Conservation (phyloP, 2,113 vertebrate genomes). For the Ceyx melanurus region DNA sequence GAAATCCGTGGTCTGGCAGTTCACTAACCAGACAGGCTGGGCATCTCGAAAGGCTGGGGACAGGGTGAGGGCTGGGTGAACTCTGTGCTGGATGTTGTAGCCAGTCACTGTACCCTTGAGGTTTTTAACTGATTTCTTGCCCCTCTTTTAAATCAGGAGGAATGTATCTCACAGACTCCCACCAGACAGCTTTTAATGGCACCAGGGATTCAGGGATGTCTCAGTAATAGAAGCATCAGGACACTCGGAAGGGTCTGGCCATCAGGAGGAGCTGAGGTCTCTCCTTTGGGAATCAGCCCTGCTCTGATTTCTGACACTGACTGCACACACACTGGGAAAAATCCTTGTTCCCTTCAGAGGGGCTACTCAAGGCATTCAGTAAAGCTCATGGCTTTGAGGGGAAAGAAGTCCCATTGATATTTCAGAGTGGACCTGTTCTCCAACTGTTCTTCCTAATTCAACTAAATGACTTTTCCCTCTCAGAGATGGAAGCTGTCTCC, state of each 20-base stretch:
- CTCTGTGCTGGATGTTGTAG: not conserved
- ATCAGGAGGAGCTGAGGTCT: not conserved
- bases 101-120: not conserved
- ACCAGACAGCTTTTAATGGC: not conserved
- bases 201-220: not conserved
- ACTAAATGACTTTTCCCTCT: not conserved
- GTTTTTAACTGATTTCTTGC: not conserved
- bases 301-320: not conserved
- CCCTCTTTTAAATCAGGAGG: not conserved
- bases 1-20: not conserved
- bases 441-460: not conserved
- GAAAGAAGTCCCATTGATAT: not conserved
- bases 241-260: not conserved
- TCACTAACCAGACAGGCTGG: not conserved
- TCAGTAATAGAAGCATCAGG: not conserved
- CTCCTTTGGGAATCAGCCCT: not conserved
- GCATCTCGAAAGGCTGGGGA: not conserved
- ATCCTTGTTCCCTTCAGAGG: rapidly evolving
- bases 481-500: not conserved
- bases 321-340: not conserved
- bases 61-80: not conserved
- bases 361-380: not conserved
- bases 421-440: not conserved
- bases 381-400: not conserved
- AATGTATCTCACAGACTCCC: not conserved